Evolutionary conservation across 1,140 invertebrate genomes (phyloP).

Genomic region (Megalopta genalis): DNA sequence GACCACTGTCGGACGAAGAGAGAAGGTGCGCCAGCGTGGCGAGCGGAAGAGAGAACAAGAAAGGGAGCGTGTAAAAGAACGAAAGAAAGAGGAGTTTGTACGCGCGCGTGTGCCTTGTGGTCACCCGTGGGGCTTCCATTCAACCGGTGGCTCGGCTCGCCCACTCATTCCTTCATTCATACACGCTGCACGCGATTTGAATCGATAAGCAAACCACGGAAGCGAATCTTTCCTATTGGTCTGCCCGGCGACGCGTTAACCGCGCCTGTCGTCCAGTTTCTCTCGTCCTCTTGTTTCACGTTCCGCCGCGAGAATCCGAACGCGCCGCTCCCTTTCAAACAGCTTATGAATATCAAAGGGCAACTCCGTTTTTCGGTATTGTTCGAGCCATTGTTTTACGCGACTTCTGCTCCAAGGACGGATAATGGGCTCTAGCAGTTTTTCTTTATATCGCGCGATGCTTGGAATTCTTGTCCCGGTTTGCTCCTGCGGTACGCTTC

Average conservation of each 20-base stretch:
- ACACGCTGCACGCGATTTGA: slow-evolving; percentile 73
- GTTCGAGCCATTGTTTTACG: no score
- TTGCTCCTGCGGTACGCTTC: no score
- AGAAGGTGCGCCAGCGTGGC: not conserved
- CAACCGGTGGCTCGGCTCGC: slow-evolving; percentile 72
- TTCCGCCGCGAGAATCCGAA: not conserved
- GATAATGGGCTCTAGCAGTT: no score
- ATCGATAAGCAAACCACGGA: slow-evolving; percentile 69
- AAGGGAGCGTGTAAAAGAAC: slow-evolving; percentile 17
- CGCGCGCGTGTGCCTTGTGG: slow-evolving; percentile 63
- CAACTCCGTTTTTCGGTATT: not conserved
- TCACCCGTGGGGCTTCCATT: slow-evolving; percentile 69
- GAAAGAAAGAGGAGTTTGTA: slow-evolving; percentile 40
- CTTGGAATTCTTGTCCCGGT: no score
- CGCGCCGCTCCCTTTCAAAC: not conserved
- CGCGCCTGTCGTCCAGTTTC: not conserved
- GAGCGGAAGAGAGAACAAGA: not conserved
- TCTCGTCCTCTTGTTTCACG: not conserved
- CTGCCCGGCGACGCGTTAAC: slow-evolving; percentile 5
- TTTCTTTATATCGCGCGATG: no score
- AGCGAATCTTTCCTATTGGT: slow-evolving; percentile 51
- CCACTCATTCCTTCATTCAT: slow-evolving; percentile 75
- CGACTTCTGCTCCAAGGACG: no score
- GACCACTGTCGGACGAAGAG: not conserved
- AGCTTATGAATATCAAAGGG: not conserved